Percentiles rank a stretch among this genome's conserved stretches.
Evolutionary conservation across 2,113 vertebrate genomes (phyloP).

Genomic region (Ahaetulla prasina): DNA sequence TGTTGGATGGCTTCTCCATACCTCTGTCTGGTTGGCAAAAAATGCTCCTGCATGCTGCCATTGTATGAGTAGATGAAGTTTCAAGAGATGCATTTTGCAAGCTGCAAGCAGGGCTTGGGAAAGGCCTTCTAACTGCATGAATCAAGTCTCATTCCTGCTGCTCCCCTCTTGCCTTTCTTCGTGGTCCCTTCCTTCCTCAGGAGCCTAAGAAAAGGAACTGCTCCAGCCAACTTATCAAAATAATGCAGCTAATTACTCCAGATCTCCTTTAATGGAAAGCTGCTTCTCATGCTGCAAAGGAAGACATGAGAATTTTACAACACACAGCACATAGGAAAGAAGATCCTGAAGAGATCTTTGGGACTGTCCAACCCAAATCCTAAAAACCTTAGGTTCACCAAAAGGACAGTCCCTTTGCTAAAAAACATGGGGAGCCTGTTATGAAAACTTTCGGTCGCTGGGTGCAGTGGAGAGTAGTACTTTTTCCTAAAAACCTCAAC

Average conservation of each 20-base stretch:
- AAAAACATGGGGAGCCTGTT: neutral
- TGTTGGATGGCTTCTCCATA: neutral
- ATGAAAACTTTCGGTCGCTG: neutral
- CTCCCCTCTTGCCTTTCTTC: slow-evolving; percentile 5
- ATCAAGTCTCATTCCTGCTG: slow-evolving; percentile 29
- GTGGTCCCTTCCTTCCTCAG: slow-evolving; percentile 47
- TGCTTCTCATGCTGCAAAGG: slow-evolving; percentile 70
- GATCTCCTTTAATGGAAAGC: slow-evolving; percentile 78
- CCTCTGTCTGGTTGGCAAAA: neutral
- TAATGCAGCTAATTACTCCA: slow-evolving; percentile 81
- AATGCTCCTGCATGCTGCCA: neutral
- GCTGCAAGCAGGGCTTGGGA: slow-evolving; percentile 3
- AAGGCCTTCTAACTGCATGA: slow-evolving; percentile 26
- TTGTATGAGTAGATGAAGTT: neutral
- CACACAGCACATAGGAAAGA: slow-evolving; percentile 44
- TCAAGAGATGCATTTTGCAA: slow-evolving; percentile 37
- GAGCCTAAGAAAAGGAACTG: slow-evolving; percentile 62
- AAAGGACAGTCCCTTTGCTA: fast-evolving
- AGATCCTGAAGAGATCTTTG: slow-evolving; percentile 45
- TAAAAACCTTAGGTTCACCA: slow-evolving; percentile 16
- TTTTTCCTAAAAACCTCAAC: neutral
- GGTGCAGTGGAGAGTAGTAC: neutral
- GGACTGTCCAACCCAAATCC: slow-evolving; percentile 27
- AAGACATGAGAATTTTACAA: slow-evolving; percentile 70
- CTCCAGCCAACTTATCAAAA: slow-evolving; percentile 80